Evolutionary conservation across 2,797 vertebrate species (phyloP).

Genomic region (Zenarchopterus dispar): DNA sequence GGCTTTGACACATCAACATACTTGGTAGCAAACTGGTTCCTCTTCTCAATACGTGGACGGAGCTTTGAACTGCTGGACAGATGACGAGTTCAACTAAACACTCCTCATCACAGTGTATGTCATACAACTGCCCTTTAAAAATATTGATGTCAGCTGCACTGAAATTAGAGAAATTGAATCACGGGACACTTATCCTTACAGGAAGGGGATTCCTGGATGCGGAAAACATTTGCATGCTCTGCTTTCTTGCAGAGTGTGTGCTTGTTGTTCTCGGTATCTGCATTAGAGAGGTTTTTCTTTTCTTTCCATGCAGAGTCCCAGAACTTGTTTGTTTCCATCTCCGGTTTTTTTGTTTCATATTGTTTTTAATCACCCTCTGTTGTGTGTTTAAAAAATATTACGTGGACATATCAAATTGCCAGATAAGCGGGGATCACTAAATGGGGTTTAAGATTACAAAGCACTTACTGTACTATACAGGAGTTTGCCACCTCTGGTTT

Average conservation of each 20-base stretch:
- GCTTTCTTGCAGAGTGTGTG: slow-evolving; percentile 22
- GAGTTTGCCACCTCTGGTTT: slow-evolving; percentile 75
- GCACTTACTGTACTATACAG: slow-evolving; percentile 88
- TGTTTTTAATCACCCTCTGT: slow-evolving; percentile 37
- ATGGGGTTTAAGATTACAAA: slow-evolving; percentile 80
- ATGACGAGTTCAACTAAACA: slow-evolving; percentile 39
- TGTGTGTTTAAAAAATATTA: slow-evolving; percentile 51
- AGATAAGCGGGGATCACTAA: slow-evolving; percentile 53
- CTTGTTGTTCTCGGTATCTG: slow-evolving; percentile 29
- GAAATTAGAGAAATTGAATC: slow-evolving; percentile 45
- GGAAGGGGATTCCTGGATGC: slow-evolving; percentile 45
- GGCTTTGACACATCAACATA: slow-evolving; percentile 41
- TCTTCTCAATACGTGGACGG: slow-evolving; percentile 42
- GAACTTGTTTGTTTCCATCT: slow-evolving; percentile 49
- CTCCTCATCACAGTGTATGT: slow-evolving; percentile 41
- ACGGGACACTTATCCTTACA: slow-evolving; percentile 33
- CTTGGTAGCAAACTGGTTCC: slow-evolving; percentile 22
- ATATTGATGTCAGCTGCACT: slow-evolving; percentile 63
- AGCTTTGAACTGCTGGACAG: slow-evolving; percentile 72
- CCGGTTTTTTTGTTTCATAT: neutral
- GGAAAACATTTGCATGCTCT: slow-evolving; percentile 20
- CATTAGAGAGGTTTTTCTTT: slow-evolving; percentile 51
- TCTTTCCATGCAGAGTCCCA: neutral
- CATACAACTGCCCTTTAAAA: slow-evolving; percentile 67
- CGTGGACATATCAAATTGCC: slow-evolving; percentile 72